phyloP scores from a whole-genome alignment of 2,797 vertebrate species.

The Enteromius mattozi region DNA sequence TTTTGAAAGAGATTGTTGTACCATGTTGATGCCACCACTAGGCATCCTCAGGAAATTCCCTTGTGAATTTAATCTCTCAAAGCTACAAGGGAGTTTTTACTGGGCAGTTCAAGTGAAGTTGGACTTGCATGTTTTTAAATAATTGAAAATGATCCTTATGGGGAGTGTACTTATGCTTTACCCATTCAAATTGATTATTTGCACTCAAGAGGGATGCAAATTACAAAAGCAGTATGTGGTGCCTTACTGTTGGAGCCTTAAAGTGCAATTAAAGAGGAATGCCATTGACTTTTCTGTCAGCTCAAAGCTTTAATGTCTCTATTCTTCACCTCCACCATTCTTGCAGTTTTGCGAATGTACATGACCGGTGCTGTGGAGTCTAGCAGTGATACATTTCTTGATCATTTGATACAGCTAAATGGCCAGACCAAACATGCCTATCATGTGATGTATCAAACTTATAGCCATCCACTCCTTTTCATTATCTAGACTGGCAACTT shows the following conservation, averaged over 20 bases:
- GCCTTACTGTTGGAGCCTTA: conserved; percentile 5
- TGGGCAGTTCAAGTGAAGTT: neutral
- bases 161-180: neutral
- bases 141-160: neutral
- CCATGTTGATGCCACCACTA: neutral
- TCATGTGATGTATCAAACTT: neutral
- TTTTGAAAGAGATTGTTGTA: neutral
- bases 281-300: conserved; percentile 6
- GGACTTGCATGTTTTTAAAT: neutral
- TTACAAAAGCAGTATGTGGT: neutral
- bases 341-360: neutral
- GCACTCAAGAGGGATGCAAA: neutral
- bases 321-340: neutral
- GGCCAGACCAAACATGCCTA: neutral
- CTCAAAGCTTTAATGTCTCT: neutral
- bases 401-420: conserved; percentile 12
- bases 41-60: neutral
- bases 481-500: neutral
- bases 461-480: neutral
- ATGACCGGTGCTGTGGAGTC: neutral
- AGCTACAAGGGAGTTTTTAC: neutral
- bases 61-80: conserved; percentile 4
- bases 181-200: neutral
- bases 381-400: neutral
- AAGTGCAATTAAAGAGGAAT: neutral